Evolutionary conservation across 1,140 invertebrate species (phyloP).

Genomic region (Brachionus plicatilis): DNA sequence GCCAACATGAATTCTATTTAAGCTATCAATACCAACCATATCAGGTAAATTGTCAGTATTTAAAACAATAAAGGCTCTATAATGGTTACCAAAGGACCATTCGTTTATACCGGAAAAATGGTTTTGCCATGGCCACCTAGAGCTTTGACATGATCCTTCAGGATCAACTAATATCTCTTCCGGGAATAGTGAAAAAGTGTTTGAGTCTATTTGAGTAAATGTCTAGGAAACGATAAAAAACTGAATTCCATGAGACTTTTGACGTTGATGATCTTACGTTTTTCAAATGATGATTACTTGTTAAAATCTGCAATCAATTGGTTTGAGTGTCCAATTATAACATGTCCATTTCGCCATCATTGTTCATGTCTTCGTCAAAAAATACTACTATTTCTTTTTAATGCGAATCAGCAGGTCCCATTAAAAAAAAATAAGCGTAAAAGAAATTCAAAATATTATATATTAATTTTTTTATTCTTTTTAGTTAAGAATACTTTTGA

Average conservation of each 20-base stretch:
- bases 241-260: conserved; percentile 1
- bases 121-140: background rate
- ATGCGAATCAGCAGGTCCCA: too few species aligned
- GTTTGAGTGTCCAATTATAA: background rate
- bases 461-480: too few species aligned
- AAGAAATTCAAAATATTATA: too few species aligned
- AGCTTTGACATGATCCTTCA: background rate
- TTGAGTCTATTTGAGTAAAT: background rate
- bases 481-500: too few species aligned
- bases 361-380: background rate
- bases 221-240: background rate
- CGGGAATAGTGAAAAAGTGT: background rate
- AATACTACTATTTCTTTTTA: too few species aligned
- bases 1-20: conserved; percentile 1
- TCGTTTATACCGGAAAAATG: background rate
- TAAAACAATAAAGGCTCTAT: background rate
- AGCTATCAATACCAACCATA: background rate
- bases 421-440: too few species aligned
- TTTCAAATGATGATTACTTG: background rate
- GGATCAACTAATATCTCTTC: background rate
- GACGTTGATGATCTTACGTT: conserved; percentile 8
- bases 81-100: background rate
- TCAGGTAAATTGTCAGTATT: background rate
- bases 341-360: background rate
- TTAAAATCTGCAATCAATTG: background rate